Evolutionary conservation across 2,797 vertebrate genomes (phyloP), one percentile per base, ranked within the genome.

Genomic region (Hozukius guyotensis): DNA sequence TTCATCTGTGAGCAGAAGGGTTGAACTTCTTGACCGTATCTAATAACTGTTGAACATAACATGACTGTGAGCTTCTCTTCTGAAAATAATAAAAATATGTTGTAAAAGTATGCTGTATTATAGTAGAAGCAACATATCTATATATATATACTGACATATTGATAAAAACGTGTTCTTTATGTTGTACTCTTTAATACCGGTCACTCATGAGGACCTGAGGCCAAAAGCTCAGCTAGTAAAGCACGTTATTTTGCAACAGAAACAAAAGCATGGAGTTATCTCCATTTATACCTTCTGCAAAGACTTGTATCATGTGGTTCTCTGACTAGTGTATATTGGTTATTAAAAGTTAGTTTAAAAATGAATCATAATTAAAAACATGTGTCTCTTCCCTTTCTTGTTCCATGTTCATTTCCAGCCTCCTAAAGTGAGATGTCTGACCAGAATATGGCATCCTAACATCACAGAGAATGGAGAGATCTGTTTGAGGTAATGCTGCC

Each of bases 371-470:
- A 22, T 53, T 20, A 8, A 64, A 16, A n/a, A 29, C 7, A 52
- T 24, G 24, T 38, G 6, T 34, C 7, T 65, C 10, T 72, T 6
- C n/a, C 4, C 6, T 60, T 49, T 68, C 34, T 75, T 59, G 20
- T 13, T 83, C 18, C 56, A 6, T 77, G 1, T 60, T 52, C 0
- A 49, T 68, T n/a, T 78, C 3, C 73, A 99, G 99, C 99, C 99
- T 96, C 99, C 99, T 74, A 99, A 97, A 95, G 99, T 99, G 84
- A 97, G 97, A 91, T 99, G 98, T 94, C 95, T 97, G 95, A 99
- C 99, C 70, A 97, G 96, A 96, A 98, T 99, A 96, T 99, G 99
- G 99, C 99, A 99, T 90, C 99, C 99, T 0, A 99, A 99, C 94
- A 99, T 99, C 87, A 97, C 99, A 9, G 99, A 99, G 93, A 98